Percentiles rank a stretch among this genome's conserved stretches.
phyloP scores from a whole-genome alignment of 2,113 vertebrate species.

The Ailuropoda melanoleuca region DNA sequence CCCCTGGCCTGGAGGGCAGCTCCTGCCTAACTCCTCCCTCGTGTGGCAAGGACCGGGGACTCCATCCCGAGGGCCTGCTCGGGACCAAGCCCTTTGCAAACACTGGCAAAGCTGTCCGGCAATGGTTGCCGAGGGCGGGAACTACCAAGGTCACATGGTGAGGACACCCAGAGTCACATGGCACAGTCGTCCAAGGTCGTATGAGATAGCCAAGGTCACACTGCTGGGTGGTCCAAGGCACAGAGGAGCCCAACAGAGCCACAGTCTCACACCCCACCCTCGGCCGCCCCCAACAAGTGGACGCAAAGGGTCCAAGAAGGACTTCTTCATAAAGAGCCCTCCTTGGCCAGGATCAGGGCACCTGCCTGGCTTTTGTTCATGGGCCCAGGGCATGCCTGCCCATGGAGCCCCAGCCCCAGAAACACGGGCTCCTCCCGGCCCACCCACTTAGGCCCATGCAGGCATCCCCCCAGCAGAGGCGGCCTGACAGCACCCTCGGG shows the following conservation, averaged over 20 bases:
- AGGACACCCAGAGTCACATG: neutral
- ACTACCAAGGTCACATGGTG: neutral
- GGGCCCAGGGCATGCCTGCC: neutral
- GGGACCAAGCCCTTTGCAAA: neutral
- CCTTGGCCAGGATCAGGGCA: neutral
- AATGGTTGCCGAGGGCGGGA: neutral
- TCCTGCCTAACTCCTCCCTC: neutral
- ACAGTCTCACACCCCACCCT: neutral
- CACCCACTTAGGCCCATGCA: neutral
- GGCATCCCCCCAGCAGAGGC: neutral
- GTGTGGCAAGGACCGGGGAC: too few relatives aligned
- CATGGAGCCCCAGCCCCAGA: neutral
- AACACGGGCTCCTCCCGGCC: neutral
- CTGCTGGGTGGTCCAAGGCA: neutral
- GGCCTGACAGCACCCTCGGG: neutral
- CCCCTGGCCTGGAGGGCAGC: neutral
- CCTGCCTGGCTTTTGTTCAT: neutral
- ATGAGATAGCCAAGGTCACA: neutral
- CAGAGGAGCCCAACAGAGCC: neutral
- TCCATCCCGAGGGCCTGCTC: neutral
- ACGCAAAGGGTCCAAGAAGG: accelerated
- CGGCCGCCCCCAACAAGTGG: neutral
- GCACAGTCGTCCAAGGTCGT: neutral
- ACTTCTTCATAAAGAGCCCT: neutral
- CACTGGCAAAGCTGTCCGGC: neutral